These are phyloP conservation scores for Sceliomorpha sp. DNA, from an alignment of 2,888 invertebrate species.

Conservation along the genomic window DNA sequence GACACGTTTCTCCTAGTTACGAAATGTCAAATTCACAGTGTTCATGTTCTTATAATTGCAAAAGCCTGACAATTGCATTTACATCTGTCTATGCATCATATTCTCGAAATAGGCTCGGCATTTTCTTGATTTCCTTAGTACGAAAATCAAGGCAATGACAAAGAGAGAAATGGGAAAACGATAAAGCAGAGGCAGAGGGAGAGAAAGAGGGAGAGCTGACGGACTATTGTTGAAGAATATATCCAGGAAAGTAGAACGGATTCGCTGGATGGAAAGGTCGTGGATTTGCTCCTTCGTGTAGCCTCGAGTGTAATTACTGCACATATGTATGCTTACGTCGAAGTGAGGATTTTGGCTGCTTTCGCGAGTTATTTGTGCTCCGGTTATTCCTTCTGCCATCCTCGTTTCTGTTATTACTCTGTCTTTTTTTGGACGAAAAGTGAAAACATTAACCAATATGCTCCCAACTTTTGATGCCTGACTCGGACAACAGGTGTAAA, in stretches of 20 bases:
- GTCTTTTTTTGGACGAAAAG: no score
- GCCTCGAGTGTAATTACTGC: conserved; percentile 45
- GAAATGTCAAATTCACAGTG: no score
- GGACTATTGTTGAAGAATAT: conserved; percentile 49
- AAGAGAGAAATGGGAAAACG: conserved; percentile 15
- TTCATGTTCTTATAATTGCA: no score
- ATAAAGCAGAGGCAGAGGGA: conserved; percentile 17
- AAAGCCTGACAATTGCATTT: conserved; percentile 23
- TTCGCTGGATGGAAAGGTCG: conserved; percentile 50
- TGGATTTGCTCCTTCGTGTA: conserved; percentile 44
- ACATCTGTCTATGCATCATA: conserved; percentile 8
- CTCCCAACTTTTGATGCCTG: no score
- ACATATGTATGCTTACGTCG: conserved; percentile 27
- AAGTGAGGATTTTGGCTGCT: conserved; percentile 39
- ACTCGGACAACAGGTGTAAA: no score
- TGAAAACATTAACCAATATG: no score
- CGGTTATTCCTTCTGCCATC: conserved; percentile 28
- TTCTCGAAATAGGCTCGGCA: conserved; percentile 20
- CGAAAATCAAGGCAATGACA: conserved; percentile 29
- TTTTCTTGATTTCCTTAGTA: conserved; percentile 28
- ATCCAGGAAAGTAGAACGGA: conserved; percentile 49
- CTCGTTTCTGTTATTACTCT: conserved; percentile 16
- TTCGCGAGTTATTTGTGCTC: conserved; percentile 24
- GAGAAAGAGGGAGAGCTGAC: conserved; percentile 21
- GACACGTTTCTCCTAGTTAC: conserved; percentile 4